Evolutionary conservation across 1,140 invertebrate species (phyloP).

Genomic region (Radopholus similis): DNA sequence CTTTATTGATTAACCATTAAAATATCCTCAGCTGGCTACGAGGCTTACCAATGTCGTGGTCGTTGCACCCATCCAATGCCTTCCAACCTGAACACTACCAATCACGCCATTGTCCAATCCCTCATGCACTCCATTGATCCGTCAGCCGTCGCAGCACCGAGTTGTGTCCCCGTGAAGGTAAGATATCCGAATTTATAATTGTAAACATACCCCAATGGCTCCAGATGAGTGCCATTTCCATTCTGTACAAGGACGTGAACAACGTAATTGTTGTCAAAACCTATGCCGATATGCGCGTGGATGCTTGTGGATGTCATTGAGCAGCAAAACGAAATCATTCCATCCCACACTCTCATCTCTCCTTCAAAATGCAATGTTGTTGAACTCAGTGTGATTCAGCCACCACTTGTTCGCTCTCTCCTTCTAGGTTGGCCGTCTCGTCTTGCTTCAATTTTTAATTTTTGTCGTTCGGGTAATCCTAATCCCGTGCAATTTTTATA

Average conservation of each 20-base stretch:
- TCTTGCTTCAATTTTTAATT: no score
- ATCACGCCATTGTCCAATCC: slow-evolving; percentile 96
- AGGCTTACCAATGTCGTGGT: slow-evolving; percentile 89
- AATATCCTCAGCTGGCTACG: slow-evolving; percentile 70
- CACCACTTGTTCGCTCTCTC: no score
- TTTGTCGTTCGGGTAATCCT: no score
- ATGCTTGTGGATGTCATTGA: slow-evolving; percentile 28
- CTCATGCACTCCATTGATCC: slow-evolving; percentile 71
- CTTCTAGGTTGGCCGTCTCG: no score
- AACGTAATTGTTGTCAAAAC: slow-evolving; percentile 90
- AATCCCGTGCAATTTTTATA: no score
- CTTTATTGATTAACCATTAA: slow-evolving; percentile 8
- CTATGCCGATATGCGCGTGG: slow-evolving; percentile 68
- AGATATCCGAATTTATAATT: slow-evolving; percentile 27
- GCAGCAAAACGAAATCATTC: no score
- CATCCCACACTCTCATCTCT: no score
- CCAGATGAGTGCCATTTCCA: slow-evolving; percentile 79
- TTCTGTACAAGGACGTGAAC: slow-evolving; percentile 87
- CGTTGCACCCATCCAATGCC: slow-evolving; percentile 86
- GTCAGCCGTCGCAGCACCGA: slow-evolving; percentile 85
- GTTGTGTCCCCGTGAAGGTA: slow-evolving; percentile 71
- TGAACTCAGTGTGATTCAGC: no score
- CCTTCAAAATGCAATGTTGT: no score
- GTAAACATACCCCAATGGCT: slow-evolving; percentile 61
- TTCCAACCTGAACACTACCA: slow-evolving; percentile 89